Conservation (phyloP, 2,113 vertebrate genomes). For the Hyaena hyaena region DNA sequence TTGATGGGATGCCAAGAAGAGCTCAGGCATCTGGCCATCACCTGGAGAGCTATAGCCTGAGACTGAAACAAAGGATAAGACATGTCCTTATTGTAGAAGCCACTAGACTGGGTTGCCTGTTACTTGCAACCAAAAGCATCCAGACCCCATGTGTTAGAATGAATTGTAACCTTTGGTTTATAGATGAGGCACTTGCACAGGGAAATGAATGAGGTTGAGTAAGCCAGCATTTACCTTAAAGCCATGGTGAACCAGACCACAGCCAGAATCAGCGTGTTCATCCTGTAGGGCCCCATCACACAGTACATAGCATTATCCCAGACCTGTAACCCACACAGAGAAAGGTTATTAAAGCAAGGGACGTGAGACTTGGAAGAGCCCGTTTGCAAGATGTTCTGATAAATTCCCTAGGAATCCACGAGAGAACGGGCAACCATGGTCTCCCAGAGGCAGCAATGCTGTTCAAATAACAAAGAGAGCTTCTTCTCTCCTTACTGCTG, state of each 20-base stretch:
- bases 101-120: not conserved
- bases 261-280: slow-evolving; percentile 94
- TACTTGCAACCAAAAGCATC: not conserved
- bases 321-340: slow-evolving; percentile 86
- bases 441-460: not conserved
- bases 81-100: not conserved
- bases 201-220: not conserved
- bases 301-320: slow-evolving; percentile 92
- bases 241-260: slow-evolving; percentile 98
- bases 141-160: not conserved
- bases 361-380: not conserved
- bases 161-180: not conserved
- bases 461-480: not conserved
- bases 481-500: not conserved
- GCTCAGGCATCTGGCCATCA: not conserved
- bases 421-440: not conserved
- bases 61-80: not conserved
- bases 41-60: not conserved
- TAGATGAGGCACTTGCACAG: rapidly evolving
- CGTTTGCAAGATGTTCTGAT: not conserved
- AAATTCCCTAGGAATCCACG: not conserved
- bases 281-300: slow-evolving; percentile 91
- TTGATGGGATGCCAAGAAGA: not conserved
- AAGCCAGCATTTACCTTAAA: slow-evolving; percentile 89
- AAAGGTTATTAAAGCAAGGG: not conserved